These are phyloP conservation scores for Ditula angustiorana DNA, from an alignment of 2,888 invertebrate genomes.

Conservation along the genomic window DNA sequence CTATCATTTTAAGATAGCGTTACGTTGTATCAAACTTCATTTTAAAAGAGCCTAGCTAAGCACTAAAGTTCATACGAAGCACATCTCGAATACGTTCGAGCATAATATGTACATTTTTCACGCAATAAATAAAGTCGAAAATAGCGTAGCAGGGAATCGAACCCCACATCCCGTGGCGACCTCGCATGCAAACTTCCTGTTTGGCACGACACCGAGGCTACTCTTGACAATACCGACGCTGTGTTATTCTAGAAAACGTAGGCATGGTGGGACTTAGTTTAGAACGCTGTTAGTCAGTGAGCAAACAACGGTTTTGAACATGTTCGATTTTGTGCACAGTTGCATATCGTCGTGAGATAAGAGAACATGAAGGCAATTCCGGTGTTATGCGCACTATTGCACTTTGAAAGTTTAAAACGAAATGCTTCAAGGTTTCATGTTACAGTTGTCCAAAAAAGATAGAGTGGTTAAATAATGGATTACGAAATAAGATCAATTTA, in stretches of 20 bases:
- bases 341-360: too few relatives aligned
- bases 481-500: too few relatives aligned
- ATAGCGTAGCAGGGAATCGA: conserved; percentile 71
- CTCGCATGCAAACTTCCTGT: conserved; percentile 80
- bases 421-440: too few relatives aligned
- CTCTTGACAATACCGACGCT: conserved; percentile 69
- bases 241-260: conserved; percentile 52
- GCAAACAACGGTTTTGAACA: conserved; percentile 13
- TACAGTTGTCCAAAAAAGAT: too few relatives aligned
- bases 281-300: conserved; percentile 30
- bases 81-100: conserved; percentile 25
- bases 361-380: too few relatives aligned
- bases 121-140: conserved; percentile 64
- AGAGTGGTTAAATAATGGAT: too few relatives aligned
- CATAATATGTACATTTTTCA: conserved; percentile 42
- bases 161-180: conserved; percentile 74
- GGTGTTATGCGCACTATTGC: too few relatives aligned
- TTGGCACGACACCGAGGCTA: conserved; percentile 82
- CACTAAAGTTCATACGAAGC: conserved; percentile 27
- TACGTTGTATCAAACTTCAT: not conserved
- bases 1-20: too few relatives aligned
- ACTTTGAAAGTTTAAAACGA: too few relatives aligned
- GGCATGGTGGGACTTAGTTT: conserved; percentile 45
- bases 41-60: not conserved
- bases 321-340: not conserved